Conservation (phyloP, 2,888 invertebrate species). For the Odontocerum albicorne region DNA sequence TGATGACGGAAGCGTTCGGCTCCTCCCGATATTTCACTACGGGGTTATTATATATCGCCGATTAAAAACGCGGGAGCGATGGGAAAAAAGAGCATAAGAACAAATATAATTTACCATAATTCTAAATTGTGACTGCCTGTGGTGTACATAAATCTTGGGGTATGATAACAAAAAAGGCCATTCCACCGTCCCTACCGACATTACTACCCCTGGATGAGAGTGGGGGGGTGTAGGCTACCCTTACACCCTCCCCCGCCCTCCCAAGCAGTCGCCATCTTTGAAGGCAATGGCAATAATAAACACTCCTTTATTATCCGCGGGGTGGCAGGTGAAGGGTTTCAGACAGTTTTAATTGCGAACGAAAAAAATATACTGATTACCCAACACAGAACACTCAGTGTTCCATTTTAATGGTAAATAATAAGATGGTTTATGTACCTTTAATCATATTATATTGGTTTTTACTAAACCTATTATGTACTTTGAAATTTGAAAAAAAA, state of each 20-base stretch:
- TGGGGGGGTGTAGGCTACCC: too few relatives aligned
- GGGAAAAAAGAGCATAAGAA: conserved; percentile 35
- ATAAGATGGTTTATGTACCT: too few relatives aligned
- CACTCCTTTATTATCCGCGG: conserved; percentile 37
- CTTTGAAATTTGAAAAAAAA: too few relatives aligned
- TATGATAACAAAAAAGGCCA: conserved; percentile 37
- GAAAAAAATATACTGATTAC: too few relatives aligned
- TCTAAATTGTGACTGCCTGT: conserved; percentile 37
- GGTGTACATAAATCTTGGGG: conserved; percentile 37
- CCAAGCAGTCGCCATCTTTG: conserved; percentile 37
- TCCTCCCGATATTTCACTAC: conserved; percentile 16
- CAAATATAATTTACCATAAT: conserved; percentile 37
- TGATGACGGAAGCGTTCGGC: conserved; percentile 8
- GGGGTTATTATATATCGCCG: conserved; percentile 28
- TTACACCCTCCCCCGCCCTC: conserved; percentile 19
- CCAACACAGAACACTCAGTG: too few relatives aligned
- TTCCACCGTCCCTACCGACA: conserved; percentile 29
- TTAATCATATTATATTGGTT: too few relatives aligned
- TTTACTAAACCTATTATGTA: too few relatives aligned
- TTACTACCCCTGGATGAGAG: conserved; percentile 10
- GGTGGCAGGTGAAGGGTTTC: conserved; percentile 33
- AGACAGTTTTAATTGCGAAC: conserved; percentile 24
- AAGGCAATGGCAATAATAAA: conserved; percentile 35
- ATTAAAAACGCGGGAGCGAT: conserved; percentile 34
- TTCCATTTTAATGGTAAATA: too few relatives aligned